Evolutionary conservation across 2,797 vertebrate genomes (phyloP), one percentile per base, ranked within the genome.

Genomic region (Columba guinea): DNA sequence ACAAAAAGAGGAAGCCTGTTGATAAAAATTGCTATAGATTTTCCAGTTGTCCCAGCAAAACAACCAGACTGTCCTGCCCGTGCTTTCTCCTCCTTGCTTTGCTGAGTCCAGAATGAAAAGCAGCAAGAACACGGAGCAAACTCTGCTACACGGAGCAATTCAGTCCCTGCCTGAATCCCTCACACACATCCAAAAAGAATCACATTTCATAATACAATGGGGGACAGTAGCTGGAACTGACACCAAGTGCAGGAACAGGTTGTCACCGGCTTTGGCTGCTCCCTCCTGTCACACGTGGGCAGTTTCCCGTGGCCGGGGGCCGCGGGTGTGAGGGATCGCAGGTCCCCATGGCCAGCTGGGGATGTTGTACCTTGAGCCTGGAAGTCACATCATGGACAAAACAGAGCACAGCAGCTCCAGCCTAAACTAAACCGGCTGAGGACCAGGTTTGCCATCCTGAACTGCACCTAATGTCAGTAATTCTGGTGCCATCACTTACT

Each of bases 381-480:
- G n/a, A 24, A 34, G 24, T 14, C 39, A 12, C 69, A 11, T 3
- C 7, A 0, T 5, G 14, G 53, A 11, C 17, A 41, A 53, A 35
- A 64, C 0, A 1, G 23, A 21, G 18, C 27, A 3, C 21, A 12
- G 35, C 30, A 64, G 5, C 12, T 32, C 20, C 41, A 62, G 14
- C 21, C 11, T 30, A 5, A 56, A 14, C 10, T 12, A 20, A 46
- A 20, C 14, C 39, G 7, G 30, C 22, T 11, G 35, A 41, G 23
- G 14, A 8, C 1, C 76, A 30, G 24, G 11, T 26, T 8, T 41
- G n/a, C 24, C 60, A 18, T 15, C 24, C 35, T 3, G n/a, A 6
- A 11, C 39, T 5, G 0, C 52, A 20, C 1, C 0, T 7, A 13
- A 8, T 1, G 5, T 44, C 49, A 1, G 2, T 23, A 53, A 12